Percentiles rank a stretch among this genome's conserved stretches.
Evolutionary conservation across 2,113 vertebrate species (phyloP).

Genomic region (Platichthys stellatus): DNA sequence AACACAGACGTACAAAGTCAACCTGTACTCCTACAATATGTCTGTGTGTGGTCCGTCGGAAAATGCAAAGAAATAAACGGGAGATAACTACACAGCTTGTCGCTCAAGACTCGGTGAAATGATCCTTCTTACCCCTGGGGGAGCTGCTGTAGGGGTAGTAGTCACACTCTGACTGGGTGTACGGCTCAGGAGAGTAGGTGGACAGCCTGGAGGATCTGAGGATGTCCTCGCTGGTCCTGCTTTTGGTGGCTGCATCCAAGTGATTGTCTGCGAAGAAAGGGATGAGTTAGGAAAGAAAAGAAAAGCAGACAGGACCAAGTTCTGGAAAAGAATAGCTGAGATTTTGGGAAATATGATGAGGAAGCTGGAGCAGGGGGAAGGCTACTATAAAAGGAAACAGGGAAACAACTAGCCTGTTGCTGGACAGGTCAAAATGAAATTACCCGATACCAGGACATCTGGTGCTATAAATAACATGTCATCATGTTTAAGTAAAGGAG

Average conservation of each 20-base stretch:
- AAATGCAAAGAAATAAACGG: not conserved
- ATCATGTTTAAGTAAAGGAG: too few relatives aligned
- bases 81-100: not conserved
- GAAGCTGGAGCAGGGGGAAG: too few relatives aligned
- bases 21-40: not conserved
- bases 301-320: not conserved
- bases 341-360: not conserved
- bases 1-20: constrained; percentile 16
- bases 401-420: too few relatives aligned
- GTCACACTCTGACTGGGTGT: constrained; percentile 88
- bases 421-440: too few relatives aligned
- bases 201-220: constrained; percentile 91
- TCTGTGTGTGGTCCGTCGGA: constrained; percentile 6
- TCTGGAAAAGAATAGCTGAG: not conserved
- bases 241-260: constrained; percentile 88
- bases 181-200: constrained; percentile 91
- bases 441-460: too few relatives aligned
- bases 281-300: not conserved
- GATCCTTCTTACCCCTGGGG: constrained; percentile 86
- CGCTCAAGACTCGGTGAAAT: not conserved
- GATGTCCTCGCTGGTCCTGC: constrained; percentile 97
- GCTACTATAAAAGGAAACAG: too few relatives aligned
- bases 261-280: constrained; percentile 82
- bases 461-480: too few relatives aligned
- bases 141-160: constrained; percentile 92